Conservation (phyloP, 2,797 vertebrate species). For the Malurus splendens region DNA sequence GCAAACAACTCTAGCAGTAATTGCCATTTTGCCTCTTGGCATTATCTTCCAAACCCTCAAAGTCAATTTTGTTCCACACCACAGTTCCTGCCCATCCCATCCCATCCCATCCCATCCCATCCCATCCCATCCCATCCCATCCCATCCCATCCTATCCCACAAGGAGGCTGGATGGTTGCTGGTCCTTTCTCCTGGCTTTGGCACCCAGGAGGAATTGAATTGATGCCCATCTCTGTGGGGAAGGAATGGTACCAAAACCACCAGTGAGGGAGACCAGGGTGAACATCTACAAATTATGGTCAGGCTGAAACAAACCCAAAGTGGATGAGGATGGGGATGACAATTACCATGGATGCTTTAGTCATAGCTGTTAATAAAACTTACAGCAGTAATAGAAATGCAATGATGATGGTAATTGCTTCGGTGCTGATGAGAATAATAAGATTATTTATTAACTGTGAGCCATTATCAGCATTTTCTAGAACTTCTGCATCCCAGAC, state of each 20-base stretch:
- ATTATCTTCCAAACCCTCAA: background rate
- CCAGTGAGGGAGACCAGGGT: background rate
- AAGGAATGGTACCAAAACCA: background rate
- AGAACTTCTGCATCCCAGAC: background rate
- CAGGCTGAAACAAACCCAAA: background rate
- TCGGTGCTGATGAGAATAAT: background rate
- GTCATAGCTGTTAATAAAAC: constrained; percentile 30
- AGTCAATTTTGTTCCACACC: background rate
- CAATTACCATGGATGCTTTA: background rate
- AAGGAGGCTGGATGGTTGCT: background rate
- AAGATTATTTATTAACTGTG: constrained; percentile 39
- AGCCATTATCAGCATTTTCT: constrained; percentile 22
- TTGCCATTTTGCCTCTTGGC: background rate
- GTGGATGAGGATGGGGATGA: background rate
- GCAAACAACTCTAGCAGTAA: background rate
- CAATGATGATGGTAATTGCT: background rate
- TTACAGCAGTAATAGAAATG: constrained; percentile 20
- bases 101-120: background rate
- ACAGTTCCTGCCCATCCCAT: background rate
- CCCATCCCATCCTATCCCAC: background rate
- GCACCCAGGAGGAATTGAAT: background rate
- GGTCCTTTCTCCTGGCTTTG: background rate
- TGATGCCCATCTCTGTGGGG: background rate
- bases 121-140: background rate
- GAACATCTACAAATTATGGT: background rate